Evolutionary conservation across 1,140 invertebrate genomes (phyloP), one percentile per base, ranked within the genome.

Genomic region (Drosophila repletoides): DNA sequence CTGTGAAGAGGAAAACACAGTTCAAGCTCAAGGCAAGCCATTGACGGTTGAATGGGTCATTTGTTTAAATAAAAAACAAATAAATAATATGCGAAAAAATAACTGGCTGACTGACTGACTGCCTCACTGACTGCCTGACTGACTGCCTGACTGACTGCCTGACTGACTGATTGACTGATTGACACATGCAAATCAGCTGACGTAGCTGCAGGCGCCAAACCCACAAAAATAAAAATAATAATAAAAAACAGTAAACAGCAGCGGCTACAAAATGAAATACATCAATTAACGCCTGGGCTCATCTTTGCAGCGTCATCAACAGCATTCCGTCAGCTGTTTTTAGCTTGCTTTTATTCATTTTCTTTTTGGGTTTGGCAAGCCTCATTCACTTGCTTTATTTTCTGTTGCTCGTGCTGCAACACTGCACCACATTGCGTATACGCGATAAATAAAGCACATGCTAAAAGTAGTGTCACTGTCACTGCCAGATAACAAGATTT

Each of bases 401-500:
- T 12, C 22, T 48, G 12, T 12, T 43, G 28, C 21, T 46, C 26
- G 26, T 28, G 21, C 51, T 58, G 40, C 22, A 24, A 26, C 19
- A 33, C 10, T 70, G 53, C 70, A 58, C 19, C 40, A 73, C 67
- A 55, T 31, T 59, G 67, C 67, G 71, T 66, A 71, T 71, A 36
- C 10, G 60, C 60, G 49, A 67, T 74, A 66, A 60, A 74, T 52
- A 51, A 55, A 15, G 26, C 61, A n/a, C n/a, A 33, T 15, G 61
- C 64, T 68, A 60, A 67, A 52, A 56, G 61, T 48, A 52, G 72
- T 68, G 56, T 68, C 72, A 72, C 63, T 72, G 72, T 63, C 63
- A 72, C 63, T 72, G 72, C 58, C 63, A 68, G 72, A 75, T 72
- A 75, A 63, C 68, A 53, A 40, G 28, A 63, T 72, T 75, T n/a